Conservation (phyloP, 1,140 invertebrate genomes). For the Drosophila parvula region DNA sequence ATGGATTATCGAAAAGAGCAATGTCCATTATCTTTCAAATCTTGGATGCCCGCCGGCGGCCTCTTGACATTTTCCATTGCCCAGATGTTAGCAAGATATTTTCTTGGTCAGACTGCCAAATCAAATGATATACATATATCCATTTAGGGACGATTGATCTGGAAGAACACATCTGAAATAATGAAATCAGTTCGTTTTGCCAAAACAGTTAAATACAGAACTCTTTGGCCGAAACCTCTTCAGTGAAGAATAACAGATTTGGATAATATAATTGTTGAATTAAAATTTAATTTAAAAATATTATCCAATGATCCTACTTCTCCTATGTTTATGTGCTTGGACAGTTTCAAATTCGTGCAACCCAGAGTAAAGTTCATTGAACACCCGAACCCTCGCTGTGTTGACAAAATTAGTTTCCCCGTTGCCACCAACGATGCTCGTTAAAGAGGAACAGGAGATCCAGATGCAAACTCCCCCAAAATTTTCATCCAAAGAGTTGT, state of each 20-base stretch:
- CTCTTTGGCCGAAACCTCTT: too few species aligned
- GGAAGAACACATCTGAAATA: too few species aligned
- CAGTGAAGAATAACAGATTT: neutral
- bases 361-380: constrained; percentile 53
- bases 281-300: neutral
- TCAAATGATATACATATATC: neutral
- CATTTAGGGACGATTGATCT: neutral
- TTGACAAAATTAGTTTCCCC: constrained; percentile 24
- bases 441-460: neutral
- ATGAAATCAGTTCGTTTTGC: neutral
- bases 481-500: constrained; percentile 8
- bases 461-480: constrained; percentile 35
- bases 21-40: neutral
- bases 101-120: neutral
- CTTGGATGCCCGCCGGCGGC: neutral
- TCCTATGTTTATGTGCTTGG: neutral
- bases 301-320: neutral
- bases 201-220: neutral
- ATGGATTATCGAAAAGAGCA: neutral
- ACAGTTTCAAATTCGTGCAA: neutral
- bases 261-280: neutral
- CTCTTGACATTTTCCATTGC: constrained; percentile 44
- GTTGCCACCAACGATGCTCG: constrained; percentile 16
- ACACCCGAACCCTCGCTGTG: neutral
- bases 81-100: constrained; percentile 59